Conservation (phyloP, 2,797 vertebrate genomes). For the Notamacropus eugenii region DNA sequence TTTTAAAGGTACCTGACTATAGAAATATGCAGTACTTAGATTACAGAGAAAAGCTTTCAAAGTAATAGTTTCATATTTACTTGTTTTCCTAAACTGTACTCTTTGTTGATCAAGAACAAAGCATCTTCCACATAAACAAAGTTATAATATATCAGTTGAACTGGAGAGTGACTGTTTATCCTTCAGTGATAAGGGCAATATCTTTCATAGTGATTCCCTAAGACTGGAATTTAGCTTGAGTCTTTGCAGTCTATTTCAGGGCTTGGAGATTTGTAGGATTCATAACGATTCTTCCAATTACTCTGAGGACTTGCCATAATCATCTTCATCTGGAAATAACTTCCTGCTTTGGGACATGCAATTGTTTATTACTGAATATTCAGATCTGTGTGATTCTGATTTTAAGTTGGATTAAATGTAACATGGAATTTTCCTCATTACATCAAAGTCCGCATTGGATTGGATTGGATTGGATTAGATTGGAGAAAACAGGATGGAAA, state of each 20-base stretch:
- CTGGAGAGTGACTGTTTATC: neutral
- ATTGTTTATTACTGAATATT: conserved; percentile 25
- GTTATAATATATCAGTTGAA: conserved; percentile 37
- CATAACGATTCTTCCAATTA: conserved; percentile 58
- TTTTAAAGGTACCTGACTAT: neutral
- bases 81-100: conserved; percentile 23
- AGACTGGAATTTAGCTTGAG: conserved; percentile 31
- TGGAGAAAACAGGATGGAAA: neutral
- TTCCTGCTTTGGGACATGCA: conserved; percentile 38
- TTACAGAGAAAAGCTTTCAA: conserved; percentile 45
- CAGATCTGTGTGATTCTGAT: conserved; percentile 30
- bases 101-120: conserved; percentile 48
- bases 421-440: neutral
- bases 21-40: conserved; percentile 30
- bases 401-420: neutral
- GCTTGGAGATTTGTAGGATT: neutral
- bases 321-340: conserved; percentile 24
- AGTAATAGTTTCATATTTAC: conserved; percentile 26
- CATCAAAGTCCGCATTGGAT: neutral
- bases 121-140: conserved; percentile 54
- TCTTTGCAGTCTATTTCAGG: conserved; percentile 20
- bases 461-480: neutral
- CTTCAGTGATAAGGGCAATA: neutral
- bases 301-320: conserved; percentile 33
- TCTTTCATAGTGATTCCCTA: conserved; percentile 31